Evolutionary conservation across 2,888 invertebrate genomes (phyloP), one percentile per base, ranked within the genome.

Genomic region (Labia minor): DNA sequence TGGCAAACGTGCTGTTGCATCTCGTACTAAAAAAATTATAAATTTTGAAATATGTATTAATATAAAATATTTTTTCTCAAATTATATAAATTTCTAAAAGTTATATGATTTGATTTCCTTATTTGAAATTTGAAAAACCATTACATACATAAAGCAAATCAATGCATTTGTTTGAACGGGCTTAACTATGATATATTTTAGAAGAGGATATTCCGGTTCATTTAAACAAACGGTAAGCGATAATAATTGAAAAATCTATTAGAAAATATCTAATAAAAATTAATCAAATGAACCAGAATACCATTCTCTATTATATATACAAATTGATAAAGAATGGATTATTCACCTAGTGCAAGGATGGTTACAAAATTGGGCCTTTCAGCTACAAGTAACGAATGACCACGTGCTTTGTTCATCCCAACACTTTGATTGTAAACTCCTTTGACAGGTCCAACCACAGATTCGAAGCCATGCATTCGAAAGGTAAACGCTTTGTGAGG

Each of bases 401-500:
- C 93, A 61, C 92, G 82, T 0, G 92, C 89, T 76, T 85, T 85
- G 70, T 79, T 80, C 14, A 67, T 67, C 6, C 69, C 70, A 10
- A 64, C 79, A 64, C 84, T 82, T 67, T 85, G 84, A 68, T 76
- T 77, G 75, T 90, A 90, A 71, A 90, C 88, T 37, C 90, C 89
- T 76, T 89, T 89, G 0, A 91, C 86, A 0, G 90, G 91, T 0
- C 90, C 91, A 2, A 92, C 91, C 4, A 90, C 87, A 63, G 88
- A 87, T 72, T 89, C 89, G 74, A 89, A 95, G 71, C 90, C 92
- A 75, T 94, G 89, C 81, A 93, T 88, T 16, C 86, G 81, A 74
- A 93, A 95, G 0, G 95, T 95, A 74, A 92, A 97, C 0, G 95
- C 90, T 75, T 90, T 90, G 71, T 95, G 93, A 0, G 96, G 95